Conservation (phyloP, 2,888 invertebrate species). For the Galerucella calmariensis region DNA sequence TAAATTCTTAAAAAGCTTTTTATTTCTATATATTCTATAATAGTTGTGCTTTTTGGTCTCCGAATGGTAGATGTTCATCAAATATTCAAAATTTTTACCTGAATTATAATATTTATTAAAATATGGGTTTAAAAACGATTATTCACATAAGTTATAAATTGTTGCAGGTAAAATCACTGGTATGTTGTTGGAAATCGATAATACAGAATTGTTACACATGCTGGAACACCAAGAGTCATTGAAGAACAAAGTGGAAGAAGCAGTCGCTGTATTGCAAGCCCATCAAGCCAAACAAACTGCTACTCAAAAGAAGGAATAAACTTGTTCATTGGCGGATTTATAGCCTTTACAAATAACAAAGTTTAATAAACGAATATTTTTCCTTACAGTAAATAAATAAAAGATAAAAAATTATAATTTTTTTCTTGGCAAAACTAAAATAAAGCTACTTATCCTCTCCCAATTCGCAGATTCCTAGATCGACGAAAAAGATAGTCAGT, state of each 20-base stretch:
- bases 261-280: constrained; percentile 97
- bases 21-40: too few relatives aligned
- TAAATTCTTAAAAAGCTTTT: too few relatives aligned
- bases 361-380: background rate
- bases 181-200: constrained; percentile 99
- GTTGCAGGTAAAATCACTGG: constrained; percentile 98
- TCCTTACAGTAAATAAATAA: background rate
- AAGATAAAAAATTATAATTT: background rate
- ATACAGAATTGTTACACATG: constrained; percentile 97
- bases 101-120: too few relatives aligned
- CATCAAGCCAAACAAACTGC: constrained; percentile 91
- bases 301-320: constrained; percentile 69
- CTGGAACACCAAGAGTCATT: constrained; percentile 95
- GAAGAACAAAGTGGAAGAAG: constrained; percentile 97
- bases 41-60: too few relatives aligned
- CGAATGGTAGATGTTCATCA: too few relatives aligned
- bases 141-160: background rate
- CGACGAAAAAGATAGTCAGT: background rate
- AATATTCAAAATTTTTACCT: background rate
- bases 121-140: background rate
- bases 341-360: background rate
- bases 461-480: background rate
- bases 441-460: background rate
- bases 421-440: background rate
- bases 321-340: background rate